Evolutionary conservation across 2,888 invertebrate genomes (phyloP).

Genomic region (Orthonychiurus folsomi): DNA sequence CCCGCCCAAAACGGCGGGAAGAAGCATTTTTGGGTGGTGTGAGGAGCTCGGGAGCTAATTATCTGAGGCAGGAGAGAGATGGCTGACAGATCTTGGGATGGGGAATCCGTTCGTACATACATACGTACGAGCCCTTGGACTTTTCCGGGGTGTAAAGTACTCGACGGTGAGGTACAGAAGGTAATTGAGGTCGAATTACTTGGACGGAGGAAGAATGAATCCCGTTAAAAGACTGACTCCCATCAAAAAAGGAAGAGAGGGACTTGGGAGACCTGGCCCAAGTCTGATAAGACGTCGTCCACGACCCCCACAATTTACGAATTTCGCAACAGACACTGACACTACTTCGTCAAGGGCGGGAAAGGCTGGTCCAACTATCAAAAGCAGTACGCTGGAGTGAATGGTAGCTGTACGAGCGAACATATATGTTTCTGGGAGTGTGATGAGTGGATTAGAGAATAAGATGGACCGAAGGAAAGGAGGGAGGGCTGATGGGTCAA

Average conservation of each 20-base stretch:
- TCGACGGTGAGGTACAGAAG: too few species aligned
- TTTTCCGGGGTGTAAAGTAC: too few species aligned
- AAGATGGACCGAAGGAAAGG: conserved; percentile 4
- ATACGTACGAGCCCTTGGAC: too few species aligned
- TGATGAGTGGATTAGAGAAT: not conserved
- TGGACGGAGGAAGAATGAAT: not conserved
- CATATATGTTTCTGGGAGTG: not conserved
- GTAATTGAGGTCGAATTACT: conserved; percentile 32
- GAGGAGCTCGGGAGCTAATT: conserved; percentile 36
- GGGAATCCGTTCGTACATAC: too few species aligned
- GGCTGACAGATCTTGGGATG: conserved; percentile 28
- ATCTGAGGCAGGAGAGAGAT: conserved; percentile 32
- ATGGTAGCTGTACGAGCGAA: not conserved
- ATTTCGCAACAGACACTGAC: too few species aligned
- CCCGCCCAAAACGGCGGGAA: conserved; percentile 27
- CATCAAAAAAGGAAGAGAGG: conserved; percentile 7
- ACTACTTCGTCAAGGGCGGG: too few species aligned
- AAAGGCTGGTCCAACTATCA: too few species aligned
- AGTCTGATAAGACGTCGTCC: too few species aligned
- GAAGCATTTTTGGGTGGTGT: too few species aligned
- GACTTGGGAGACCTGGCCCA: too few species aligned
- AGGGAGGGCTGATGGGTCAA: conserved; percentile 17
- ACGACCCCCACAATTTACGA: conserved; percentile 3
- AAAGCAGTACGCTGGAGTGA: not conserved
- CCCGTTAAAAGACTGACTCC: not conserved